These are phyloP conservation scores for Blennius ocellaris DNA, from an alignment of 2,113 vertebrate genomes.

Conservation along the genomic window DNA sequence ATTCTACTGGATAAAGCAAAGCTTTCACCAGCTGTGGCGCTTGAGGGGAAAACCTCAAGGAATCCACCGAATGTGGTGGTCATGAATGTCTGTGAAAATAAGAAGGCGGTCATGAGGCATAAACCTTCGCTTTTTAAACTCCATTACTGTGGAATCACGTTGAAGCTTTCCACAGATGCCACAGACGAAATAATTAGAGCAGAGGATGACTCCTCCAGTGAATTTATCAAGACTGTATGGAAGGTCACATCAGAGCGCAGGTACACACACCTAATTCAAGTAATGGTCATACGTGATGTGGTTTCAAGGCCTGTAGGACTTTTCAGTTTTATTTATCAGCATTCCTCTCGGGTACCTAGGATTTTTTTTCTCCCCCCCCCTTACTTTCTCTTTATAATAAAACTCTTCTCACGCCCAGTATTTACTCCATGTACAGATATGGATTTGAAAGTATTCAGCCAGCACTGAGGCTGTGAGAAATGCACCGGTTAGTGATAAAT, in stretches of 20 bases:
- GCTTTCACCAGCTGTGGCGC: not conserved
- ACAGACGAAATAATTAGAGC: not conserved
- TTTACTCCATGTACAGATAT: conserved; percentile 27
- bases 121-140: not conserved
- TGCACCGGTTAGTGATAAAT: conserved; percentile 32
- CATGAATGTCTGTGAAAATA: not conserved
- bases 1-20: not conserved
- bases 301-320: conserved; percentile 13
- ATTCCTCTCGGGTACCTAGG: conserved; percentile 25
- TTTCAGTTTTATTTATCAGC: conserved; percentile 18
- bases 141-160: not conserved
- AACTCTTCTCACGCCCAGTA: not conserved
- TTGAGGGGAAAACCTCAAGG: not conserved
- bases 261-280: not conserved
- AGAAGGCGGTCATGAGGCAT: not conserved
- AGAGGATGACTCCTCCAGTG: not conserved
- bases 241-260: not conserved
- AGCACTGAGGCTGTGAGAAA: conserved; percentile 22
- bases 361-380: not conserved
- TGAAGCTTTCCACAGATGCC: not conserved
- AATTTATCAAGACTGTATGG: not conserved
- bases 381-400: conserved; percentile 4
- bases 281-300: not conserved
- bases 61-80: not conserved
- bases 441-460: conserved; percentile 22